These are phyloP conservation scores for Pyrocoelia pectoralis DNA, from an alignment of 2,888 invertebrate genomes.

Conservation along the genomic window DNA sequence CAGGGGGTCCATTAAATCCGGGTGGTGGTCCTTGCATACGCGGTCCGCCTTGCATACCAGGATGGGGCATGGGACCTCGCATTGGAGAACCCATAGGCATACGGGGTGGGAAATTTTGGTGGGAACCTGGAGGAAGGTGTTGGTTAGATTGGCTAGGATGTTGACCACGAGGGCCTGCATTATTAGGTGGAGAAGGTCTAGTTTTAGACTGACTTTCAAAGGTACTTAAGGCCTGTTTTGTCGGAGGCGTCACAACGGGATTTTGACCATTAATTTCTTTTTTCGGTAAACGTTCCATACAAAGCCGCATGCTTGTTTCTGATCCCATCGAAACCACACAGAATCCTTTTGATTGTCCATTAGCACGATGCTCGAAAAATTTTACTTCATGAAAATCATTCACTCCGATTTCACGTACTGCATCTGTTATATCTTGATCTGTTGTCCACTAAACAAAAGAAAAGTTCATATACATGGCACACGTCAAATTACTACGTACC, in stretches of 20 bases:
- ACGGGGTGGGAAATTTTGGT: constrained; percentile 63
- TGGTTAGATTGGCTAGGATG: constrained; percentile 69
- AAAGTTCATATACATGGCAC: not conserved
- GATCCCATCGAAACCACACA: constrained; percentile 95
- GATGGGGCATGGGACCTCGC: constrained; percentile 58
- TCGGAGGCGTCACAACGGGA: constrained; percentile 94
- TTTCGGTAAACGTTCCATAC: constrained; percentile 94
- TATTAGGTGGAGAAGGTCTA: constrained; percentile 81
- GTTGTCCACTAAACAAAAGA: constrained; percentile 88
- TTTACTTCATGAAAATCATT: constrained; percentile 96
- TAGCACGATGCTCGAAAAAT: constrained; percentile 98
- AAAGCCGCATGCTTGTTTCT: constrained; percentile 86
- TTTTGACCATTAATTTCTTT: constrained; percentile 95
- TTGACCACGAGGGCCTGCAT: constrained; percentile 65
- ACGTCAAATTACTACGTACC: constrained; percentile 67
- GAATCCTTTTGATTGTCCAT: constrained; percentile 98
- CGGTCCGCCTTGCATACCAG: constrained; percentile 64
- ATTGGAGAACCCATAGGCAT: constrained; percentile 61
- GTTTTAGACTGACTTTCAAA: constrained; percentile 95
- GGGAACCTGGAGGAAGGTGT: constrained; percentile 64
- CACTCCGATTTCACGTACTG: constrained; percentile 87
- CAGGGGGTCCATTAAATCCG: constrained; percentile 66
- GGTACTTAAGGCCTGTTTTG: constrained; percentile 85
- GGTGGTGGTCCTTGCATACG: constrained; percentile 68
- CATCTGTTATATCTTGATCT: constrained; percentile 93